Percentiles rank a stretch among this genome's conserved stretches.
These are phyloP conservation scores for Tridacna crocea DNA, from an alignment of 2,888 invertebrate genomes.

Conservation along the genomic window DNA sequence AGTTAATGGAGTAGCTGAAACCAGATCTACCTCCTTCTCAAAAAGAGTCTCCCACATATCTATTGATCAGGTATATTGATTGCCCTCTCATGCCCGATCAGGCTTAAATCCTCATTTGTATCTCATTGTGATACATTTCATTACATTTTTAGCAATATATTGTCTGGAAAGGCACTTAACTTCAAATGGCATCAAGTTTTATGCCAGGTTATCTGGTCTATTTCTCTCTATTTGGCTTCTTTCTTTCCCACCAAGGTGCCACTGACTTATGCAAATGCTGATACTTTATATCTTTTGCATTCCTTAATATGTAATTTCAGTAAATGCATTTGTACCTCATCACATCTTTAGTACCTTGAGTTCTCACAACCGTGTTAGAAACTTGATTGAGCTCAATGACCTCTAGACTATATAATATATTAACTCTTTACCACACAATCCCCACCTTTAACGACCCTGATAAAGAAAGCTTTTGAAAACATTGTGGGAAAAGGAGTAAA, in stretches of 20 bases:
- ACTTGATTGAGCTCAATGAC: too few species aligned
- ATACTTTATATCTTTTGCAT: not conserved
- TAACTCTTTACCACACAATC: too few species aligned
- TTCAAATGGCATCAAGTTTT: not conserved
- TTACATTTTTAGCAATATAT: constrained; percentile 12
- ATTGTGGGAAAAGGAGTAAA: too few species aligned
- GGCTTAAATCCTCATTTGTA: constrained; percentile 11
- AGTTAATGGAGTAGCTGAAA: too few species aligned
- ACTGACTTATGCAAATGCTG: constrained; percentile 10
- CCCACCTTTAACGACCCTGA: too few species aligned
- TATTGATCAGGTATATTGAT: not conserved
- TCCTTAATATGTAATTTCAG: not conserved
- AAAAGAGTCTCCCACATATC: not conserved
- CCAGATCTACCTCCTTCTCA: too few species aligned
- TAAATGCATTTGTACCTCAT: not conserved
- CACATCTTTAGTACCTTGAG: not conserved
- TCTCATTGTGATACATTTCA: constrained; percentile 11
- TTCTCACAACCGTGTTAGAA: too few species aligned
- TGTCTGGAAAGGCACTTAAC: constrained; percentile 12
- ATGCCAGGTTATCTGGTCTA: not conserved
- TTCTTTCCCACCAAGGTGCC: not conserved
- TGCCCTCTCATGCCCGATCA: not conserved
- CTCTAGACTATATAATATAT: too few species aligned
- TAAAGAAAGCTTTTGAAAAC: too few species aligned
- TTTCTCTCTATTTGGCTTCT: not conserved